These are phyloP conservation scores for Hippolais icterina DNA, from an alignment of 2,113 vertebrate genomes.

Conservation along the genomic window DNA sequence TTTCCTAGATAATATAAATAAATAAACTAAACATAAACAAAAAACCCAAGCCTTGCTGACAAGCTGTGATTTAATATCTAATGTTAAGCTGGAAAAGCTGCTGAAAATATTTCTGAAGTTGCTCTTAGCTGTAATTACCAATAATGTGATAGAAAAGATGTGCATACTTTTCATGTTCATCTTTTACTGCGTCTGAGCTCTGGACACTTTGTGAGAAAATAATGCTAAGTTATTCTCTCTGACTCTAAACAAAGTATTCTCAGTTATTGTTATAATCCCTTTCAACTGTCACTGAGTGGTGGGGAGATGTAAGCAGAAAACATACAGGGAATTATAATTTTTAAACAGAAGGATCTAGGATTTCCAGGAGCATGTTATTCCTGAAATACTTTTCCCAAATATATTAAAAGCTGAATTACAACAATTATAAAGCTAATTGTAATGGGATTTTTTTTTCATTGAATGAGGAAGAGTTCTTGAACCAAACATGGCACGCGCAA, in stretches of 20 bases:
- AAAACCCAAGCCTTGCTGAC: background rate
- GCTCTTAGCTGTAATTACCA: background rate
- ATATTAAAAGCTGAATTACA: background rate
- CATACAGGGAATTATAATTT: background rate
- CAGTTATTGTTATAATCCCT: background rate
- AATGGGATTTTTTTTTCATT: background rate
- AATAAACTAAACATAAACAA: background rate
- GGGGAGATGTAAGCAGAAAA: background rate
- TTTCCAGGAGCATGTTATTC: background rate
- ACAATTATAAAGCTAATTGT: background rate
- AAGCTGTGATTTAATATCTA: background rate
- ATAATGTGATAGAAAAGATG: background rate
- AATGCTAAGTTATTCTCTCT: background rate
- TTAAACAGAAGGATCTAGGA: background rate
- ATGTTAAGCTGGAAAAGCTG: background rate
- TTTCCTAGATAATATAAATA: background rate
- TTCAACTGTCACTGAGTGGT: background rate
- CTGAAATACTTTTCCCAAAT: background rate
- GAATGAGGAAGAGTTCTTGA: background rate
- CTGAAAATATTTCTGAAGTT: background rate
- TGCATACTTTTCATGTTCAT: background rate
- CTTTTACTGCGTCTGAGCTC: background rate
- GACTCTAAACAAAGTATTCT: background rate
- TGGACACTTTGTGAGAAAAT: background rate
- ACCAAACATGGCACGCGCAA: background rate